A percentile compares a stretch with the other conserved stretches of the same genome.
phyloP scores from a whole-genome alignment of 2,797 vertebrate genomes.

The Mallotus villosus region DNA sequence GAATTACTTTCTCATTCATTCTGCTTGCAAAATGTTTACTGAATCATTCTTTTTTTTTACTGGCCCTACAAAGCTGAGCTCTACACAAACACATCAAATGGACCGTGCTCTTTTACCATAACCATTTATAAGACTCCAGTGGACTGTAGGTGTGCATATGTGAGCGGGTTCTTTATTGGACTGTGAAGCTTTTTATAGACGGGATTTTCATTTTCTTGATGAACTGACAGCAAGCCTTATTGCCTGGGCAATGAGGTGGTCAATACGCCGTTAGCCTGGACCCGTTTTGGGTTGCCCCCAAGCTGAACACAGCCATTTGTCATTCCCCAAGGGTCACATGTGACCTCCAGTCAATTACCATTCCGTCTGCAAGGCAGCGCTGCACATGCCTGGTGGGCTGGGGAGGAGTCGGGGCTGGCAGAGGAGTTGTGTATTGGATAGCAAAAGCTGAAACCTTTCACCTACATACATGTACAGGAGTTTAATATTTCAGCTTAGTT shows the following conservation, averaged over 20 bases:
- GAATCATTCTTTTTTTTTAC: slow-evolving; percentile 31
- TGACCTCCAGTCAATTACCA: slow-evolving; percentile 57
- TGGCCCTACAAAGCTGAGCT: slow-evolving; percentile 26
- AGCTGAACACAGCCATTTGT: slow-evolving; percentile 52
- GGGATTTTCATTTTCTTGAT: slow-evolving; percentile 65
- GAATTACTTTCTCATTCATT: slow-evolving; percentile 56
- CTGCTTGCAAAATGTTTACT: slow-evolving; percentile 47
- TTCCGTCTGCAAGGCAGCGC: slow-evolving; percentile 20
- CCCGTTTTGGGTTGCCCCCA: slow-evolving; percentile 31
- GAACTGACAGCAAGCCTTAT: slow-evolving; percentile 49
- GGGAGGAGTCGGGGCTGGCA: background rate
- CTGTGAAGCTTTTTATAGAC: slow-evolving; percentile 60
- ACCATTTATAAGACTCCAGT: slow-evolving; percentile 49
- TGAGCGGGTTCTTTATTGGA: slow-evolving; percentile 53
- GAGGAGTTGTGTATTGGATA: background rate
- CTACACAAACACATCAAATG: slow-evolving; percentile 40
- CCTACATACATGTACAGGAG: background rate
- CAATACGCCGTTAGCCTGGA: slow-evolving; percentile 57
- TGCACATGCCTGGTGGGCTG: background rate
- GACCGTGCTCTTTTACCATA: slow-evolving; percentile 27
- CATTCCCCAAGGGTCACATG: slow-evolving; percentile 52
- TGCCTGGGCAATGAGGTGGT: slow-evolving; percentile 52
- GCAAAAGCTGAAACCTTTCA: background rate
- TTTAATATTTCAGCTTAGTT: no score
- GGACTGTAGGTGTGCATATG: slow-evolving; percentile 15